Evolutionary conservation across 2,888 invertebrate genomes (phyloP), one percentile per base, ranked within the genome.

Genomic region (Agonopterix subpropinquella): DNA sequence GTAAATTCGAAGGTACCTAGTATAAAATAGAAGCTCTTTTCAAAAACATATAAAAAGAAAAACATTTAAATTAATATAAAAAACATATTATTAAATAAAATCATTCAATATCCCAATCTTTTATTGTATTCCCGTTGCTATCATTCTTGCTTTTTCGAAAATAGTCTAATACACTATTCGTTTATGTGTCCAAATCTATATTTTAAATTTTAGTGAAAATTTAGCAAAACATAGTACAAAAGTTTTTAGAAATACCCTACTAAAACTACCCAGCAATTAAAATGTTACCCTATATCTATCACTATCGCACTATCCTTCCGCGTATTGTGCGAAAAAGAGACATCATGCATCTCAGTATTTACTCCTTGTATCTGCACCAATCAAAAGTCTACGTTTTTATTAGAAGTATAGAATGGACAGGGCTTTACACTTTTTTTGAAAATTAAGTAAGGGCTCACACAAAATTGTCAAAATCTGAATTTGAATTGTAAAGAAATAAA

Each of bases 211-310:
- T 80, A 85, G 87, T 88, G 87, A 87, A 87, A 86, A 86, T 86
- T 87, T 88, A 73, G 88, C 88, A 87, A 88, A 88, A 88, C 87
- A 87, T 86, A 87, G 87, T 88, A 88, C 78, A 88, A 87, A 87
- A 87, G 74, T 84, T 87, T 84, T 47, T 47, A 86, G 84, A 85
- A 86, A 87, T 86, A 83, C 15, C 44, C 82, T 80, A 84, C 81
- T 70, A 77, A 78, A 62, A 67, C 87, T 88, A 87, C 85, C 77
- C 87, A 86, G 86, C 86, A 77, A 85, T 76, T 72, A 78, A 84
- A 80, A 73, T 65, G 55, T 65, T 79, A 80, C 80, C 82, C 84
- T 85, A 84, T 78, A 68, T 55, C 87, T 88, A 87, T 80, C 83
- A 77, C 84, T 86, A 87, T 83, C 81, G 76, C 80, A 75, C 80